Evolutionary conservation across 2,888 invertebrate genomes (phyloP), one percentile per base, ranked within the genome.

Genomic region (Thysanoteuthis rhombus): DNA sequence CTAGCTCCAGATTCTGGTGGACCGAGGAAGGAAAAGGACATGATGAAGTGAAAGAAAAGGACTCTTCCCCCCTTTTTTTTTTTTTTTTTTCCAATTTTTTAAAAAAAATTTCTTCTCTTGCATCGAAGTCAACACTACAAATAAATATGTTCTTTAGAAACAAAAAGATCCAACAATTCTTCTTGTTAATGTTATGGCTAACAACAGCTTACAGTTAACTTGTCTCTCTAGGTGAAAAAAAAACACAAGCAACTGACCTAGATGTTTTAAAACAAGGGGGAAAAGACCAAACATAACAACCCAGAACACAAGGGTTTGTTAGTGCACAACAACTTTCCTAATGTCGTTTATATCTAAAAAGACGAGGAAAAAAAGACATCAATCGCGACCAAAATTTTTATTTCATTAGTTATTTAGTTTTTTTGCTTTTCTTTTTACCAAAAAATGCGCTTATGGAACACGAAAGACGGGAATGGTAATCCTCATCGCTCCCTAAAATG

Each of bases 381-480:
- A n/a, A 36, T 75, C 36, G 22, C 52, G 25, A 52, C 16, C 12
- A 75, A n/a, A 36, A 36, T n/a, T 75, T 75, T 75, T 75, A 75
- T 75, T 75, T 75, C n/a, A 16, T 75, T 75, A n/a, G n/a, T 75
- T 75, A n/a, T 75, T 75, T 75, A n/a, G 32, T n/a, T 75, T 75
- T 75, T 75, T n/a, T 75, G n/a, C n/a, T 75, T 75, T 75, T n/a
- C 2, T 75, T 75, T 75, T n/a, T 75, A n/a, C 75, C 75, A 75
- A 40, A 92, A 92, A 92, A 40, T 40, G 92, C 92, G 42, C 40
- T 40, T 92, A 45, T 45, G 92, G 92, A 40, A 92, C 45, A 38
- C 32, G 42, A 92, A 42, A 39, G 92, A 92, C 92, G 45, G 40
- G 92, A 92, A 92, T 92, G n/a, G 40, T 42, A 92, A n/a, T 92